These are phyloP conservation scores for Vombatus ursinus DNA, from an alignment of 2,113 vertebrate species.

Conservation along the genomic window DNA sequence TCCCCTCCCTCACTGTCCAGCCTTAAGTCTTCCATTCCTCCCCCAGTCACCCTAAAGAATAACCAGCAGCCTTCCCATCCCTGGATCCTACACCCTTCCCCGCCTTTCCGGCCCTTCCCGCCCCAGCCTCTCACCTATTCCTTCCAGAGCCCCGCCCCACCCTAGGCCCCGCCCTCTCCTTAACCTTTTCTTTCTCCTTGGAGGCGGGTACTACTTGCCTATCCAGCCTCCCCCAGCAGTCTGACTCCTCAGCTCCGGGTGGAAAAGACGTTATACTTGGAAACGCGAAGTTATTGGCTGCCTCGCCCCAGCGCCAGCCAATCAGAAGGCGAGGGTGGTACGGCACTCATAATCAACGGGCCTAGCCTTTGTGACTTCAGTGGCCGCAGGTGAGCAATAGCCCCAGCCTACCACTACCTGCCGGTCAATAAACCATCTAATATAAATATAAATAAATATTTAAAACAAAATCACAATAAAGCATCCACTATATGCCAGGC, in stretches of 20 bases:
- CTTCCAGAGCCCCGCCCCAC: not conserved
- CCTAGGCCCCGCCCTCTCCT: not conserved
- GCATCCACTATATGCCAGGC: not conserved
- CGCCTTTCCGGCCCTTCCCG: no score
- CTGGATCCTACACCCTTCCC: no score
- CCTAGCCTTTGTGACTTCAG: not conserved
- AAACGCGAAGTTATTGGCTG: not conserved
- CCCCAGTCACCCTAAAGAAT: no score
- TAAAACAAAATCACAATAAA: not conserved
- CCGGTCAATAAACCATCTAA: no score
- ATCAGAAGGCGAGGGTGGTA: not conserved
- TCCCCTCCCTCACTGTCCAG: no score
- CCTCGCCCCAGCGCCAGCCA: not conserved
- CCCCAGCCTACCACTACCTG: no score
- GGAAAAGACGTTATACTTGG: not conserved
- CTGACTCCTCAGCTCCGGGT: not conserved
- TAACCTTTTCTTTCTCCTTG: not conserved
- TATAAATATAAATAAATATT: no score
- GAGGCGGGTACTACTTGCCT: not conserved
- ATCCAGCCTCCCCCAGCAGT: not conserved
- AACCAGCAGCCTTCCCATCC: no score
- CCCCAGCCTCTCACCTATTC: not conserved
- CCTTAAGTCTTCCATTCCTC: not conserved
- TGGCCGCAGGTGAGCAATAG: fast-evolving
- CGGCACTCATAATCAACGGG: fast-evolving